Evolutionary conservation across 64 coral and sea anemone genomes (phyloP), one percentile per base, ranked within the genome.

Genomic region (Pocillopora damicornis): DNA sequence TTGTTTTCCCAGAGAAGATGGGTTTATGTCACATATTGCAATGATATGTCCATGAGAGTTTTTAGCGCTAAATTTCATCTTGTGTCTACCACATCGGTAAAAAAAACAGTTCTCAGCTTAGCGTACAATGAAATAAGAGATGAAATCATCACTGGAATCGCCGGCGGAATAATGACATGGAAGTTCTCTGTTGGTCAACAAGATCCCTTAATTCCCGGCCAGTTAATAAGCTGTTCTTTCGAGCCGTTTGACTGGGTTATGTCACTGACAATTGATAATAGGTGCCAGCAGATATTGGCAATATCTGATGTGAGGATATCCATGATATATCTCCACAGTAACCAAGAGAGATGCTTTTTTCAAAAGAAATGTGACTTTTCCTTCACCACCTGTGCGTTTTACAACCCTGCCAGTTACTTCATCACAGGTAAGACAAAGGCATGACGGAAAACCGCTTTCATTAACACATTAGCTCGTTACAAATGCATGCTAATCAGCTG

Each of bases 131-230:
- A 87, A 35, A 78, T 61, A 38, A 87, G 93, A 74, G 97, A 99
- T 76, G 97, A 99, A 62, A 83, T 99, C 25, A 75, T 99, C 57
- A 78, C 88, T 36, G 97, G 97, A 13, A 71, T 95, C 56, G 86
- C 88, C 65, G 97, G 97, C 5, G 93, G 90, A n/a, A 79, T 99
- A 11, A 92, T 88, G 35, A 95, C 90, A 61, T 99, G 97, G 97
- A 84, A 87, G 82, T 99, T 99, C 38, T 88, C 97, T 1, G 86
- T 92, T 78, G 92, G 89, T 16, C 93, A 99, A 86, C 90, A 76
- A 14, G 97, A 95, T 80, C 78, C 90, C 36, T 84, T 99, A 17
- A 75, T 95, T 30, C 93, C 97, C 2, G 91, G 90, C 15, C 88
- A 86, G 42, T 82, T 76, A 2, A 77, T 93, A 13, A 73, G 90